These are phyloP conservation scores for Plutomurus gul DNA, from an alignment of 1,140 invertebrate species.

Conservation along the genomic window DNA sequence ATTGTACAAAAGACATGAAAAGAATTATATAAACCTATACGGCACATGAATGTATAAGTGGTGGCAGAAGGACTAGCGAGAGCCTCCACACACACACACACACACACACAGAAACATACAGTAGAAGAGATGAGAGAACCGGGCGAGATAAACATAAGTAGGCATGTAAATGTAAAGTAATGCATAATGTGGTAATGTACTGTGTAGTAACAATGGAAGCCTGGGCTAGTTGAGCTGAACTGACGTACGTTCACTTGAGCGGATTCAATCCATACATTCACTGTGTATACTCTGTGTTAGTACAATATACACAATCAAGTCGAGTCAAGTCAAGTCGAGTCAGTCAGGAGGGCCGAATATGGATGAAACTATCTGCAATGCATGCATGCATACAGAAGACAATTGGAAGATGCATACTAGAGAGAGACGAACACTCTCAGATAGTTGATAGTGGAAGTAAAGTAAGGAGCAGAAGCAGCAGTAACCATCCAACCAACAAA, in stretches of 20 bases:
- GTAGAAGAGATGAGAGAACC: too few relatives aligned
- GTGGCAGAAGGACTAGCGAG: not conserved
- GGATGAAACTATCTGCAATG: not conserved
- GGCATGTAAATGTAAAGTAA: conserved; percentile 17
- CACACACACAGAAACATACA: too few relatives aligned
- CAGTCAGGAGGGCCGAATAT: conserved; percentile 10
- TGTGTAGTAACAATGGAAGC: conserved; percentile 1
- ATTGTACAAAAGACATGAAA: not conserved
- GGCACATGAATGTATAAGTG: not conserved
- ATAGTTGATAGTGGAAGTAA: not conserved
- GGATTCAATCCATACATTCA: not conserved
- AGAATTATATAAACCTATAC: not conserved
- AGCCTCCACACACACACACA: too few relatives aligned
- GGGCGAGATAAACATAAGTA: conserved; percentile 4
- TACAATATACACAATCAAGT: conserved; percentile 23
- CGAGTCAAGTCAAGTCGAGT: not conserved
- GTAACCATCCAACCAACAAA: conserved; percentile 33
- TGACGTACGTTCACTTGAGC: not conserved
- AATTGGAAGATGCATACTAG: conserved; percentile 26
- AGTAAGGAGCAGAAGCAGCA: conserved; percentile 28
- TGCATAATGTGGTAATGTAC: conserved; percentile 25
- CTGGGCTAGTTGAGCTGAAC: conserved; percentile 15
- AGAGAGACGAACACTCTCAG: not conserved
- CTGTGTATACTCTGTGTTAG: not conserved
- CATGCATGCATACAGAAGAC: conserved; percentile 3